These are phyloP conservation scores for Anguilla obscura DNA, from an alignment of 2,797 vertebrate genomes.

Conservation along the genomic window DNA sequence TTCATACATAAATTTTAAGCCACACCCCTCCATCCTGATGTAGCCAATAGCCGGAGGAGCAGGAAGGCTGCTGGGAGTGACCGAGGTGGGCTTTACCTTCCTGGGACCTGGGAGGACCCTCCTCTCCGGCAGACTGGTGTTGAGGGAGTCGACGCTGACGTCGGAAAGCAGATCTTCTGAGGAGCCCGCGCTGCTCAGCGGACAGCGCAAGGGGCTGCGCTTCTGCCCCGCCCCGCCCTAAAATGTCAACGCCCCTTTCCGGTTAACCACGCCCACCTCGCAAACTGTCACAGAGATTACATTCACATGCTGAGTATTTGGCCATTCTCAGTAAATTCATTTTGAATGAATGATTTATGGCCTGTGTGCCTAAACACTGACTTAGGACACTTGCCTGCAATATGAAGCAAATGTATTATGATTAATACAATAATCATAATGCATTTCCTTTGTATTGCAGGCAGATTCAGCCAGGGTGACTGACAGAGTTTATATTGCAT, in stretches of 20 bases:
- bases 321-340: background rate
- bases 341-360: background rate
- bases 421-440: background rate
- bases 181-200: conserved; percentile 58
- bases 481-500: background rate
- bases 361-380: background rate
- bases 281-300: background rate
- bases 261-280: background rate
- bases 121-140: conserved; percentile 62
- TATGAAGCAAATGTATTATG: too few species aligned
- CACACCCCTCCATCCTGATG: background rate
- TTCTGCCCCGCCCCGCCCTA: conserved; percentile 55
- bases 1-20: background rate
- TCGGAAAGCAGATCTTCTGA: conserved; percentile 72
- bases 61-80: background rate
- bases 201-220: conserved; percentile 51
- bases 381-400: background rate
- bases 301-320: background rate
- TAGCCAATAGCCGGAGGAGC: background rate
- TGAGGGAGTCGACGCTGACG: conserved; percentile 60
- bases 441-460: background rate
- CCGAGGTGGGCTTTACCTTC: conserved; percentile 69
- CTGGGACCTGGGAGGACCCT: conserved; percentile 61
- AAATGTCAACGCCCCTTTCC: background rate
- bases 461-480: background rate